Conservation (phyloP, 2,113 vertebrate genomes). For the Dicaeum eximium region DNA sequence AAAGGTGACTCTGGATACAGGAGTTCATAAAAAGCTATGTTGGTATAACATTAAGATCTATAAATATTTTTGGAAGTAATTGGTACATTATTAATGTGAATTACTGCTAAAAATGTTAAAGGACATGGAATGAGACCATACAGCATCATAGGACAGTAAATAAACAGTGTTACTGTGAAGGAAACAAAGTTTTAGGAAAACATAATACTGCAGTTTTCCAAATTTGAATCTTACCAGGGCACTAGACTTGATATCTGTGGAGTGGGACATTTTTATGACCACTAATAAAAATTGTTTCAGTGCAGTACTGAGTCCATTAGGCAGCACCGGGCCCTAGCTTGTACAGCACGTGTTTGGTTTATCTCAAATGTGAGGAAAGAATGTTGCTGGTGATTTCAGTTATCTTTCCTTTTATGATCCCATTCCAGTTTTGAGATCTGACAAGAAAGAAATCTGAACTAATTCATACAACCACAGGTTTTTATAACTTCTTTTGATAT, state of each 20-base stretch:
- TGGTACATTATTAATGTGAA: neutral
- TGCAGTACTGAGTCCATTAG: neutral
- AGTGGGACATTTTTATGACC: neutral
- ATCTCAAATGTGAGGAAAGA: neutral
- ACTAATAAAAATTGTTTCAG: neutral
- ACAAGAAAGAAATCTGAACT: neutral
- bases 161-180: neutral
- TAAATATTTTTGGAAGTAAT: neutral
- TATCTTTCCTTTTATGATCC: neutral
- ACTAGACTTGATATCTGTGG: neutral
- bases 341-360: neutral
- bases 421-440: neutral
- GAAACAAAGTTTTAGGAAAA: neutral
- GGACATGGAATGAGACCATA: accelerated
- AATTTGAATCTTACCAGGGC: neutral
- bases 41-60: neutral
- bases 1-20: neutral
- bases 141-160: neutral
- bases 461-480: neutral
- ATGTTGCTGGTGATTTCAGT: neutral
- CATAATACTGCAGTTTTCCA: neutral
- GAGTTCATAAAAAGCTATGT: neutral
- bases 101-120: neutral
- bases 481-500: neutral
- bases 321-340: neutral